Percentiles rank a stretch among this genome's conserved stretches.
phyloP scores from a whole-genome alignment of 2,888 invertebrate species.

The Microdon myrmicae region DNA sequence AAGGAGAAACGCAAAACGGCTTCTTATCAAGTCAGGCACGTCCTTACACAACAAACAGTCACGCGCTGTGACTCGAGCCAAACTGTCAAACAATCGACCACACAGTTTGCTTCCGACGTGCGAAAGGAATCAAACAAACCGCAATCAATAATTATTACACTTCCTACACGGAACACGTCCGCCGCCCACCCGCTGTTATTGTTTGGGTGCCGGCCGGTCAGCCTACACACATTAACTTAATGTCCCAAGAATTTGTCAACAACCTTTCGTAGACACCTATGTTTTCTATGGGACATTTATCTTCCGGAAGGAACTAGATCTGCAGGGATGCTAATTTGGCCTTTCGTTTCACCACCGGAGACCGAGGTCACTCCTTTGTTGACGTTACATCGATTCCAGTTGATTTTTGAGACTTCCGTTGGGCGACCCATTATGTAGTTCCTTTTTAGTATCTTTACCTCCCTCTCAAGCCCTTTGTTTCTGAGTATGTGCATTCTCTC shows the following conservation, averaged over 20 bases:
- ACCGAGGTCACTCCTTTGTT: conserved; percentile 18
- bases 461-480: neutral
- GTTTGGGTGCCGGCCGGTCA: conserved; percentile 61
- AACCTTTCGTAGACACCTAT: conserved; percentile 33
- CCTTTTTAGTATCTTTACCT: conserved; percentile 10
- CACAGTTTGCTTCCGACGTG: conserved; percentile 27
- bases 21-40: too few species aligned
- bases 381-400: conserved; percentile 31
- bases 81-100: neutral
- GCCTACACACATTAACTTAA: conserved; percentile 8
- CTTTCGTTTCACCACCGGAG: too few species aligned
- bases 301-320: conserved; percentile 45
- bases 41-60: too few species aligned
- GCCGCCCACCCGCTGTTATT: conserved; percentile 60
- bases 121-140: conserved; percentile 30
- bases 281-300: conserved; percentile 36
- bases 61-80: conserved; percentile 24
- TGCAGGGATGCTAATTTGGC: conserved; percentile 45
- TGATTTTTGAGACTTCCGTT: conserved; percentile 34
- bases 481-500: conserved; percentile 33
- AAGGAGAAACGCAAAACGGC: too few species aligned
- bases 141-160: conserved; percentile 26
- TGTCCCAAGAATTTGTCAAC: conserved; percentile 44
- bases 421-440: too few species aligned
- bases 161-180: conserved; percentile 33